phyloP scores from a whole-genome alignment of 2,113 vertebrate genomes.

The Merops nubicus region DNA sequence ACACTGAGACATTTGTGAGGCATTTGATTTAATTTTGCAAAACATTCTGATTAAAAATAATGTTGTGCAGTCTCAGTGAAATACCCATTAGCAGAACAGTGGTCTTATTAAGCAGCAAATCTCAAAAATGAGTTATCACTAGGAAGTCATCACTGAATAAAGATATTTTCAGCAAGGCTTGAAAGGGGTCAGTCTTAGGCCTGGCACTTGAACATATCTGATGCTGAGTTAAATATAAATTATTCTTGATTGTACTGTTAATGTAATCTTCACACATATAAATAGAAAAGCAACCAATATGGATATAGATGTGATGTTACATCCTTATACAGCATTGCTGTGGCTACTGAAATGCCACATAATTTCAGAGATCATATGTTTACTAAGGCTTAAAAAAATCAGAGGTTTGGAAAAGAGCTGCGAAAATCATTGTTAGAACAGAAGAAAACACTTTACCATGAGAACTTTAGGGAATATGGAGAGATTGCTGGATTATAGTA shows the following conservation, averaged over 20 bases:
- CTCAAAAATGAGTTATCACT: background rate
- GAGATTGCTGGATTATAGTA: background rate
- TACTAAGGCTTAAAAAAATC: background rate
- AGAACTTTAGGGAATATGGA: background rate
- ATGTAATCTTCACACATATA: background rate
- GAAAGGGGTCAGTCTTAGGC: background rate
- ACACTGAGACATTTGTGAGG: background rate
- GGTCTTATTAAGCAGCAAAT: background rate
- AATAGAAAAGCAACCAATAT: background rate
- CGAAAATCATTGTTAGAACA: background rate
- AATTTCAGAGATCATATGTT: background rate
- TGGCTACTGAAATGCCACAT: background rate
- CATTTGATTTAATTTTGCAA: slow-evolving; percentile 33
- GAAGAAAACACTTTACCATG: background rate
- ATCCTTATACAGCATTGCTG: background rate
- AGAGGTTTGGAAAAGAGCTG: background rate
- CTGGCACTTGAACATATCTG: background rate
- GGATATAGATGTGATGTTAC: background rate
- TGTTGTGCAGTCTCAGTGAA: background rate
- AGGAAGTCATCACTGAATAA: background rate
- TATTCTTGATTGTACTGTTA: background rate
- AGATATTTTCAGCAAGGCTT: background rate
- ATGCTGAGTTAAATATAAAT: background rate
- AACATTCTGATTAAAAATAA: background rate
- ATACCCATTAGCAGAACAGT: background rate